Conservation (phyloP, 2,113 vertebrate species). For the Erythrolamprus reginae region DNA sequence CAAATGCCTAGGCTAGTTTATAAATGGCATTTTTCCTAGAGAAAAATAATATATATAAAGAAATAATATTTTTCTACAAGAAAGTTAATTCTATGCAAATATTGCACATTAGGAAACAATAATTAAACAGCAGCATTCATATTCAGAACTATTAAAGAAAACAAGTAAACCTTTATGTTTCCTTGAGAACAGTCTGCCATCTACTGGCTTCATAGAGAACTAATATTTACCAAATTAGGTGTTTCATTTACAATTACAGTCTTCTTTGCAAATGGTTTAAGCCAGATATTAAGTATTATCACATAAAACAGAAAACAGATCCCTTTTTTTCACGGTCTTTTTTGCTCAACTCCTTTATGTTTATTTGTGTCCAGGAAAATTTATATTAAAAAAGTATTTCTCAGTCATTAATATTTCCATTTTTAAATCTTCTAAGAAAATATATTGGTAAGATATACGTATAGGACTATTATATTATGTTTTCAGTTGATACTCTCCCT, state of each 20-base stretch:
- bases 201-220: conserved; percentile 12
- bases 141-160: not conserved
- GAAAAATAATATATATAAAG: too few relatives aligned
- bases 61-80: not conserved
- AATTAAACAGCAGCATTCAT: not conserved
- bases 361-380: not conserved
- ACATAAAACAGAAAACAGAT: not conserved
- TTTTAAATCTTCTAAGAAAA: not conserved
- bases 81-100: not conserved
- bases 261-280: not conserved
- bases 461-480: not conserved
- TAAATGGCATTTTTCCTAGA: not conserved
- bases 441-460: not conserved
- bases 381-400: not conserved
- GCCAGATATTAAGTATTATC: not conserved
- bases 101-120: not conserved
- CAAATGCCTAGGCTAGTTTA: not conserved
- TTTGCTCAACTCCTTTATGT: not conserved
- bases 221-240: not conserved
- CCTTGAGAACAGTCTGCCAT: not conserved
- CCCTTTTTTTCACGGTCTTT: not conserved
- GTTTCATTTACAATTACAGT: not conserved
- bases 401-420: not conserved
- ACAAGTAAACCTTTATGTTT: not conserved
- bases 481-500: not conserved